These are phyloP conservation scores for Gobius niger DNA, from an alignment of 2,113 vertebrate species.

Conservation along the genomic window DNA sequence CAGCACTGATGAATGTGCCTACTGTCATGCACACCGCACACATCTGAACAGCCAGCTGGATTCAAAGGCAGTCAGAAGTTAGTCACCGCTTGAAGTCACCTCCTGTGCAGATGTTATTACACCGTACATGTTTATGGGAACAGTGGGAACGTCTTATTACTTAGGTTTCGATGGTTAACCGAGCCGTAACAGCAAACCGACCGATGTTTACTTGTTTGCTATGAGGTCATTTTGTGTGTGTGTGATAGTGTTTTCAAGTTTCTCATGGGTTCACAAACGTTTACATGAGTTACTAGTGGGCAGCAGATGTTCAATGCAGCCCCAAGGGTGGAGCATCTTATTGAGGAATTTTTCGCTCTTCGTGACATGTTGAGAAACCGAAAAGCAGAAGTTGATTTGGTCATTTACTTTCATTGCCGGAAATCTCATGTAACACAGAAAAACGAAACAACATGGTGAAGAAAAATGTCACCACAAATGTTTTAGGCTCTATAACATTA, in stretches of 20 bases:
- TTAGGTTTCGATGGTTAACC: constrained; percentile 51
- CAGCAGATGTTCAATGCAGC: constrained; percentile 58
- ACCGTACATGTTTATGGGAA: constrained; percentile 28
- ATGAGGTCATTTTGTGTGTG: constrained; percentile 30
- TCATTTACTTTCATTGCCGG: background rate
- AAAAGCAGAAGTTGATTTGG: constrained; percentile 10
- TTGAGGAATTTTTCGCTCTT: constrained; percentile 36
- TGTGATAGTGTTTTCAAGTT: constrained; percentile 42
- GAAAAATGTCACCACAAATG: no score
- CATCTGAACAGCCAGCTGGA: constrained; percentile 66
- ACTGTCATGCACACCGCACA: constrained; percentile 47
- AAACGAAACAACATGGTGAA: no score
- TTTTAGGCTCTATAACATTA: no score
- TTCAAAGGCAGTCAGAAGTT: constrained; percentile 64
- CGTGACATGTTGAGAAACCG: constrained; percentile 40
- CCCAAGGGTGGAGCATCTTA: constrained; percentile 54
- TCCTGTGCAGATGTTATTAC: constrained; percentile 72
- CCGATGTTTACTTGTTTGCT: constrained; percentile 41
- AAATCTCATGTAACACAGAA: background rate
- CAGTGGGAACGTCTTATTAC: constrained; percentile 36
- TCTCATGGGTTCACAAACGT: constrained; percentile 39
- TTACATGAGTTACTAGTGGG: constrained; percentile 14
- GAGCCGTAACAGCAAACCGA: constrained; percentile 37
- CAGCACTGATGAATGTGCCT: no score
- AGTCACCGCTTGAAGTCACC: constrained; percentile 70